Conservation (phyloP, 2,888 invertebrate genomes). For the Metalampra italica region DNA sequence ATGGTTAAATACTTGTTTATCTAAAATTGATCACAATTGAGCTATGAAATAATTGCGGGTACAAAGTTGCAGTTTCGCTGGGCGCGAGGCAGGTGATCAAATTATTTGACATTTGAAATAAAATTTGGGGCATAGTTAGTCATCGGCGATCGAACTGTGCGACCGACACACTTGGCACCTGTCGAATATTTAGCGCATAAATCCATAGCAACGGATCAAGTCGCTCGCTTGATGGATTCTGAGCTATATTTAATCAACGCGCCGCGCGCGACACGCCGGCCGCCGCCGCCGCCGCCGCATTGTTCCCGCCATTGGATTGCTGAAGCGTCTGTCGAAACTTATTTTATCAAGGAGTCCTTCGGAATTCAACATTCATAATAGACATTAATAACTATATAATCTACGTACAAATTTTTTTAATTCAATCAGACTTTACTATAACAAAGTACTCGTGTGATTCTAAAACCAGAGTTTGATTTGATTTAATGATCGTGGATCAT, state of each 20-base stretch:
- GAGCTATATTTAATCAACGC: slow-evolving; percentile 75
- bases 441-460: too few relatives aligned
- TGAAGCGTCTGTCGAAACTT: slow-evolving; percentile 54
- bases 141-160: slow-evolving; percentile 72
- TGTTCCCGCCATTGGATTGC: slow-evolving; percentile 66
- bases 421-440: too few relatives aligned
- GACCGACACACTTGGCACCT: slow-evolving; percentile 79
- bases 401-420: not conserved
- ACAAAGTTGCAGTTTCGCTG: slow-evolving; percentile 9
- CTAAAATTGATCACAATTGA: too few relatives aligned
- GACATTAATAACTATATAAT: not conserved
- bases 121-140: slow-evolving; percentile 77
- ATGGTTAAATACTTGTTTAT: too few relatives aligned
- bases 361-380: not conserved
- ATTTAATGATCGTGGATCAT: too few relatives aligned
- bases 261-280: slow-evolving; percentile 62
- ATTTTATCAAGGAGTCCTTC: slow-evolving; percentile 37
- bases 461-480: too few relatives aligned
- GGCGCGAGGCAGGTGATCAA: slow-evolving; percentile 61
- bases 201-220: slow-evolving; percentile 73
- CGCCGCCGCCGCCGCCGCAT: too few relatives aligned
- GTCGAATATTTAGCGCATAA: slow-evolving; percentile 78
- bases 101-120: slow-evolving; percentile 77
- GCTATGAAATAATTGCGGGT: not conserved
- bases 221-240: slow-evolving; percentile 71